Evolutionary conservation across 2,797 vertebrate genomes (phyloP).

Genomic region (Urocyon cinereoargenteus): DNA sequence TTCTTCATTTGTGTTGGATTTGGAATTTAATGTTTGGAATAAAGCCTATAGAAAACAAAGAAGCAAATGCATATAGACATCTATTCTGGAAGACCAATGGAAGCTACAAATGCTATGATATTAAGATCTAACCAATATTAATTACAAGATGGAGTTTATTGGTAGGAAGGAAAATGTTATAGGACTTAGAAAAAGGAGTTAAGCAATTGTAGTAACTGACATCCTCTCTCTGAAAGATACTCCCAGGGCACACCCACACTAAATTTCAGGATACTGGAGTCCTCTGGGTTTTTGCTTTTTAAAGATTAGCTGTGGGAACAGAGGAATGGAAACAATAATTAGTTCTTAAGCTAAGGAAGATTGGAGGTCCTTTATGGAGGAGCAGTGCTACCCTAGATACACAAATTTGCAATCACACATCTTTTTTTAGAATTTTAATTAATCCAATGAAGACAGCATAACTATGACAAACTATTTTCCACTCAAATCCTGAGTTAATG

Average conservation of each 20-base stretch:
- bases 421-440: conserved; percentile 13
- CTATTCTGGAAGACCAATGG: conserved; percentile 9
- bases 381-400: conserved; percentile 1
- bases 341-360: conserved; percentile 50
- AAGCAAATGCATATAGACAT: conserved; percentile 23
- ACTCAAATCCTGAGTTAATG: conserved; percentile 73
- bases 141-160: not conserved
- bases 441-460: conserved; percentile 51
- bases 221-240: not conserved
- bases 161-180: conserved; percentile 10
- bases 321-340: conserved; percentile 13
- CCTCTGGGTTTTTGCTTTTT: conserved; percentile 32
- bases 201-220: conserved; percentile 47
- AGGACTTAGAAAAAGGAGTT: not conserved
- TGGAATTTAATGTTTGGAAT: conserved; percentile 81
- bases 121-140: not conserved
- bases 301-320: conserved; percentile 45
- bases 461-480: conserved; percentile 54
- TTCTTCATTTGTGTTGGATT: conserved; percentile 81
- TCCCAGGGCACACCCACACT: not conserved
- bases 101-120: not conserved
- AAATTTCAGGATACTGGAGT: conserved; percentile 44
- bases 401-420: not conserved
- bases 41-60: not conserved
- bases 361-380: conserved; percentile 32